phyloP scores from a whole-genome alignment of 2,888 invertebrate genomes.

The Tolmerus cingulatus region DNA sequence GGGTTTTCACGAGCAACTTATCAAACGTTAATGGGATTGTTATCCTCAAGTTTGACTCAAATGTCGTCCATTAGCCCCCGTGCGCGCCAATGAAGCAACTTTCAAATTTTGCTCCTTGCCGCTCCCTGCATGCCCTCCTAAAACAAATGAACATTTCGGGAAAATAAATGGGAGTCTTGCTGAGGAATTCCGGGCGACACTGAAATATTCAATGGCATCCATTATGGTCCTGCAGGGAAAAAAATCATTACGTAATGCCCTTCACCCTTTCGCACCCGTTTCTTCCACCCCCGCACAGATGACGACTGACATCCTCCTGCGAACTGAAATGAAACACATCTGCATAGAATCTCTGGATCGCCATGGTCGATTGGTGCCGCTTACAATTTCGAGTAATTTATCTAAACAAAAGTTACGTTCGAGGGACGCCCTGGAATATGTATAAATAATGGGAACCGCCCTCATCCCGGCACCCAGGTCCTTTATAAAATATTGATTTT shows the following conservation, averaged over 20 bases:
- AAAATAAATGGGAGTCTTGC: not conserved
- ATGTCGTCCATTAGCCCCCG: not conserved
- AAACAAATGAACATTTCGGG: not conserved
- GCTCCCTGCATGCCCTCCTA: not conserved
- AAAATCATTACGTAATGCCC: not conserved
- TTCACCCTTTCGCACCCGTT: not conserved
- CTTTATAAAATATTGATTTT: constrained; percentile 8
- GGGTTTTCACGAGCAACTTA: not conserved
- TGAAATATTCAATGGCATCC: not conserved
- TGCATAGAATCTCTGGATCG: not conserved
- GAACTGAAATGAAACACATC: not conserved
- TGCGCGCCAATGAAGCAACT: not conserved
- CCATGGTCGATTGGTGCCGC: not conserved
- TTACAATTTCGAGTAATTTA: not conserved
- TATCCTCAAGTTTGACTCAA: not conserved
- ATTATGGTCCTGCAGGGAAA: not conserved
- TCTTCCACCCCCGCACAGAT: not conserved
- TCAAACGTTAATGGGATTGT: not conserved
- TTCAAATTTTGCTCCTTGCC: not conserved
- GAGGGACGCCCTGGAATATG: not conserved
- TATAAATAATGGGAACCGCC: not conserved
- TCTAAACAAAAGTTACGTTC: not conserved
- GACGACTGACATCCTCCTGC: not conserved
- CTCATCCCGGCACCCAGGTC: not conserved
- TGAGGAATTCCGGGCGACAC: not conserved